Conservation (phyloP, 2,113 vertebrate species). For the Chlamydotis undulata region DNA sequence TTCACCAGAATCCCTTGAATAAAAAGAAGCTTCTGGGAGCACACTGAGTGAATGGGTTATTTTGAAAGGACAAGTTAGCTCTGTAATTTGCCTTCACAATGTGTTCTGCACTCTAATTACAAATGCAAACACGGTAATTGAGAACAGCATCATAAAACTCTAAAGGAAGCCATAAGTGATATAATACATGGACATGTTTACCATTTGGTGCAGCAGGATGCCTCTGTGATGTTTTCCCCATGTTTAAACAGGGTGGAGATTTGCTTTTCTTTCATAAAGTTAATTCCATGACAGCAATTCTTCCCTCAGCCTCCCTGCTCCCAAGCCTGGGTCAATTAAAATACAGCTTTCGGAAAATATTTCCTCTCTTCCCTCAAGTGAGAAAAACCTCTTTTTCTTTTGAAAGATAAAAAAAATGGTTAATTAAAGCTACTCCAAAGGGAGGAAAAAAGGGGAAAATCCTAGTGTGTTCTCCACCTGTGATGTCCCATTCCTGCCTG, state of each 20-base stretch:
- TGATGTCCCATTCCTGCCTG: neutral
- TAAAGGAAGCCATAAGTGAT: slow-evolving; percentile 64
- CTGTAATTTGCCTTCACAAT: slow-evolving; percentile 49
- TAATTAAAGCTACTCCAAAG: neutral
- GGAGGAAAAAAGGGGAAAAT: neutral
- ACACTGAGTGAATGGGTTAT: slow-evolving; percentile 41
- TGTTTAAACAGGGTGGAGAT: slow-evolving; percentile 60
- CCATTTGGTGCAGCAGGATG: slow-evolving; percentile 56
- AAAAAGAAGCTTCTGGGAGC: slow-evolving; percentile 41
- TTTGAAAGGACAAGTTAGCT: slow-evolving; percentile 64
- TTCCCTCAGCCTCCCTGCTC: neutral
- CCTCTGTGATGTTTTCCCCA: slow-evolving; percentile 50
- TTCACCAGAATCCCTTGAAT: slow-evolving; percentile 17
- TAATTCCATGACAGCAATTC: slow-evolving; percentile 31
- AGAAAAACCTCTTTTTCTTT: neutral
- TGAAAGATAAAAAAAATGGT: neutral
- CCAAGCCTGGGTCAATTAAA: neutral
- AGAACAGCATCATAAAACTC: slow-evolving; percentile 67
- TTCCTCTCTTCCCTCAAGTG: neutral
- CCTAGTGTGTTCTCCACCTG: neutral
- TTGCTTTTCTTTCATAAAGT: slow-evolving; percentile 57
- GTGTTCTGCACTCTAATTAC: slow-evolving; percentile 58
- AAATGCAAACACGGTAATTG: slow-evolving; percentile 71
- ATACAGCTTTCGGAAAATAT: neutral
- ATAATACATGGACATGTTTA: slow-evolving; percentile 67